Evolutionary conservation across 2,888 invertebrate species (phyloP).

Genomic region (Lithosia quadra): DNA sequence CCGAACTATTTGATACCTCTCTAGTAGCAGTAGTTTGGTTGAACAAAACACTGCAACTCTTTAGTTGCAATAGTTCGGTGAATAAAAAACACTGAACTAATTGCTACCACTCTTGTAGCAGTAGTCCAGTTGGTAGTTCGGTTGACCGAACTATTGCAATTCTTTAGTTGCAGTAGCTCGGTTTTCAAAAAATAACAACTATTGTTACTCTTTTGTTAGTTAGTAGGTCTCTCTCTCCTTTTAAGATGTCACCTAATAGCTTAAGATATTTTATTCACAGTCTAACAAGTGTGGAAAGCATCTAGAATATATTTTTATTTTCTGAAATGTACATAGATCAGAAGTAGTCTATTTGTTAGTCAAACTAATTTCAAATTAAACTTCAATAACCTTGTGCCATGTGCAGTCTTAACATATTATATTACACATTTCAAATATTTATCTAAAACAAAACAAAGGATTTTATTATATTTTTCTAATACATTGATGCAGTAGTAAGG

Average conservation of each 20-base stretch:
- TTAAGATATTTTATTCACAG: background rate
- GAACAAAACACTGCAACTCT: too few species aligned
- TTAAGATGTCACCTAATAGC: background rate
- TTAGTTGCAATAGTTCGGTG: too few species aligned
- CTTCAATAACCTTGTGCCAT: background rate
- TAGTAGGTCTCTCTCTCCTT: too few species aligned
- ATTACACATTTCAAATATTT: background rate
- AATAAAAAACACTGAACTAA: too few species aligned
- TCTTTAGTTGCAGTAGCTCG: too few species aligned
- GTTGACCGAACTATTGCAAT: too few species aligned
- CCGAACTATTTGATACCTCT: too few species aligned
- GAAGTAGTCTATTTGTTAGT: background rate
- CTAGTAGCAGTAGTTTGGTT: too few species aligned
- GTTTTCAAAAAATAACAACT: too few species aligned
- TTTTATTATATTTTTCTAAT: background rate
- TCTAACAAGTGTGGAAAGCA: background rate
- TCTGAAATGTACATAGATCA: background rate
- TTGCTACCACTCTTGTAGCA: too few species aligned
- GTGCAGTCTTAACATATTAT: background rate
- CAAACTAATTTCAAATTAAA: slow-evolving; percentile 1
- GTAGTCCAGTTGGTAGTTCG: too few species aligned
- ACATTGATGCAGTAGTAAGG: slow-evolving; percentile 38
- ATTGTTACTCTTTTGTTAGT: too few species aligned
- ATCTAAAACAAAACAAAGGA: slow-evolving; percentile 2
- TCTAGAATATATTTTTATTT: background rate